These are phyloP conservation scores for Spatulosminthurus flaviceps DNA, from an alignment of 2,888 invertebrate genomes.

Conservation along the genomic window DNA sequence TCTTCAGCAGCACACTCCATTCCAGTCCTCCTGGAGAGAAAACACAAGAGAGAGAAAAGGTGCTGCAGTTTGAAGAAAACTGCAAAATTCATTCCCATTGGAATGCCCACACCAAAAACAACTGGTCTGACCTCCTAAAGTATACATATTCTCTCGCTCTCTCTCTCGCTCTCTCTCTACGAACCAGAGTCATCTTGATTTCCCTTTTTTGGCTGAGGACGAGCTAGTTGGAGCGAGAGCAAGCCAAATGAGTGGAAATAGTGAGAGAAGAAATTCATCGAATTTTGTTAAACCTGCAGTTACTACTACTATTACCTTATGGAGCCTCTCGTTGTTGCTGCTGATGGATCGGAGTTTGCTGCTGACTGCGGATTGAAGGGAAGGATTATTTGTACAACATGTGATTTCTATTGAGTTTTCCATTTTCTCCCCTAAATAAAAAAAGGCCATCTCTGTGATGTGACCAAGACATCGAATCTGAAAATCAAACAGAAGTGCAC, in stretches of 20 bases:
- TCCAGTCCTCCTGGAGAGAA: background rate
- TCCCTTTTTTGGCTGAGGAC: background rate
- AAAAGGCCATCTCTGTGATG: conserved; percentile 3
- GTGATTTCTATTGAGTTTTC: background rate
- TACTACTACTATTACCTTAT: background rate
- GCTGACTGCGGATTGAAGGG: background rate
- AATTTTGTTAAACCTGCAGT: background rate
- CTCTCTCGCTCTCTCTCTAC: background rate
- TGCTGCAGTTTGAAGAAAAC: background rate
- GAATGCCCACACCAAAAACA: background rate
- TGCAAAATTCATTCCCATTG: background rate
- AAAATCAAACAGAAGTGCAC: background rate
- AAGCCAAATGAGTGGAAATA: conserved; percentile 30
- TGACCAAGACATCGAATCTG: background rate
- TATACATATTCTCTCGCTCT: background rate
- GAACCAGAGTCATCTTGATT: background rate
- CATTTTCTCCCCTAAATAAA: background rate
- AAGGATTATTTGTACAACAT: background rate
- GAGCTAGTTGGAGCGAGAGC: background rate
- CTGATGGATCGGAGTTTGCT: background rate
- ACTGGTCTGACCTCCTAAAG: background rate
- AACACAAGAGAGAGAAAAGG: background rate
- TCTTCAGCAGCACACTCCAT: background rate
- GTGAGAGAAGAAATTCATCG: conserved; percentile 21
- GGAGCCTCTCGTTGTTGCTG: background rate